Percentiles rank a stretch among this genome's conserved stretches.
phyloP scores from a whole-genome alignment of 2,888 invertebrate species.

The Nemurella pictetii region DNA sequence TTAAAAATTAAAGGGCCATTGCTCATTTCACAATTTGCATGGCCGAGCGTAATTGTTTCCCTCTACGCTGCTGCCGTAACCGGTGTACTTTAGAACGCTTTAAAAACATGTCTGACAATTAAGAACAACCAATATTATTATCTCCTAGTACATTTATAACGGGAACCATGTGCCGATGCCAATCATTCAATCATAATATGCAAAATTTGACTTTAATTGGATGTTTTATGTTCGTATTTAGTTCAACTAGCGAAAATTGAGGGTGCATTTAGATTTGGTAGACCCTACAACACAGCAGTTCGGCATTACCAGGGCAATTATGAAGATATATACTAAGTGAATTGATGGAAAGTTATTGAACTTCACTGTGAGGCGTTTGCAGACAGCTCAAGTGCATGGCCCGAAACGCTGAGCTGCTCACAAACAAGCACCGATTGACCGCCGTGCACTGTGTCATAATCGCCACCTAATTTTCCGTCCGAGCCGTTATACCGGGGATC shows the following conservation, averaged over 20 bases:
- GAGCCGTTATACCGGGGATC: background rate
- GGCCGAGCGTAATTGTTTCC: background rate
- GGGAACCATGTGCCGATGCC: background rate
- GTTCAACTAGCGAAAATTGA: too few relatives aligned
- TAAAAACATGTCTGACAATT: background rate
- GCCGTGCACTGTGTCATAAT: background rate
- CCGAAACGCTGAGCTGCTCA: too few relatives aligned
- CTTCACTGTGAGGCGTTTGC: too few relatives aligned
- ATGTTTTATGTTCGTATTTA: background rate
- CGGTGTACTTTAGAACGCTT: background rate
- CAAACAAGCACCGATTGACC: too few relatives aligned
- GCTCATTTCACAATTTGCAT: background rate
- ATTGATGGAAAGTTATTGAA: too few relatives aligned
- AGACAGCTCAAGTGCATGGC: too few relatives aligned
- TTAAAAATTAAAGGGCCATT: background rate
- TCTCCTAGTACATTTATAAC: background rate
- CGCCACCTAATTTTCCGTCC: background rate
- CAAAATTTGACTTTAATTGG: too few relatives aligned
- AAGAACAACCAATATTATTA: background rate
- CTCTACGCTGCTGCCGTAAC: background rate
- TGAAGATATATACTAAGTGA: too few relatives aligned
- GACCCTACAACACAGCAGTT: too few relatives aligned
- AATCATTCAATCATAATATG: too few relatives aligned
- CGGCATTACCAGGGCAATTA: too few relatives aligned
- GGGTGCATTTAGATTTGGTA: too few relatives aligned